Conservation (phyloP, 2,797 vertebrate genomes). For the Buceros bicornis region DNA sequence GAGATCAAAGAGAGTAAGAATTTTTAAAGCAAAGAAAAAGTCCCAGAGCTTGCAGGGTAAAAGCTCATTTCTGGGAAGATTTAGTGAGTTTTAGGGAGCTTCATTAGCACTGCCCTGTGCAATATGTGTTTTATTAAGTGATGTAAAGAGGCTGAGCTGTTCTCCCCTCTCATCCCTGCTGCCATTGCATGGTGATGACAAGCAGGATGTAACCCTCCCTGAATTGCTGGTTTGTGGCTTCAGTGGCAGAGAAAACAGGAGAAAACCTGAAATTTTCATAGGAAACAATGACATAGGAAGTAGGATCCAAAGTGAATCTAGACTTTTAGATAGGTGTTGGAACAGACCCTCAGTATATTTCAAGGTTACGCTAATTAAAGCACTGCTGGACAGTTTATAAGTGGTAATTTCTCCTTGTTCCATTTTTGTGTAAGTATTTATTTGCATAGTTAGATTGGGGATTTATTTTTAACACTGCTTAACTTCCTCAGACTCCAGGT, state of each 20-base stretch:
- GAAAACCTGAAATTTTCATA: not conserved
- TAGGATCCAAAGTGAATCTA: not conserved
- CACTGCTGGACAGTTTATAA: not conserved
- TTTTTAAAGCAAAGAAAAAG: constrained; percentile 6
- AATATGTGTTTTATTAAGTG: constrained; percentile 10
- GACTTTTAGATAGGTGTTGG: not conserved
- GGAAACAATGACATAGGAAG: not conserved
- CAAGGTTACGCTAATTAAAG: not conserved
- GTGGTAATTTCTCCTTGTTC: not conserved
- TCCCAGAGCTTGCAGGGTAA: not conserved
- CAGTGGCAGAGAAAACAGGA: not conserved
- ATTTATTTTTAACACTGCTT: not conserved
- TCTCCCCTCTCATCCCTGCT: not conserved
- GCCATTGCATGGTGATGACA: not conserved
- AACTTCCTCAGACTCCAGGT: not conserved
- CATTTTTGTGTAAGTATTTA: not conserved
- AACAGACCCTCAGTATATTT: not conserved
- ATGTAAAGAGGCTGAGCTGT: not conserved
- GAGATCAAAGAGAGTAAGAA: constrained; percentile 8
- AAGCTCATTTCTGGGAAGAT: constrained; percentile 11
- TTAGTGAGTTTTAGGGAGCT: not conserved
- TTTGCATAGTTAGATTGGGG: not conserved
- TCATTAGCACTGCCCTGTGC: not conserved
- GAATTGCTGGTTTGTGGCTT: not conserved
- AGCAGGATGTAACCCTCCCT: not conserved